These are phyloP conservation scores for Aix galericulata DNA, from an alignment of 2,113 vertebrate genomes.

Conservation along the genomic window DNA sequence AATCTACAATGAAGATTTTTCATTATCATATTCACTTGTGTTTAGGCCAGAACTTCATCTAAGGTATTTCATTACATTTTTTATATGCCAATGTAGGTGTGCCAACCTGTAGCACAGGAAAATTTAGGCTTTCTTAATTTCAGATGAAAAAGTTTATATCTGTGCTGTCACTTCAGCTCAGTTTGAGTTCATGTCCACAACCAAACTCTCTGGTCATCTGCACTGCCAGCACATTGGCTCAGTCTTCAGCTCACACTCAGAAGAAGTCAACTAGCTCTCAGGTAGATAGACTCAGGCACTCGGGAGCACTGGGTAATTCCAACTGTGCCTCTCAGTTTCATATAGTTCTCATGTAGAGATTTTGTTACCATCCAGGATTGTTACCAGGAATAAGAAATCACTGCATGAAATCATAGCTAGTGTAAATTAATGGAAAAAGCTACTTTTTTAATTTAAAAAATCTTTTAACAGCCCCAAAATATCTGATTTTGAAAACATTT, in stretches of 20 bases:
- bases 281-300: background rate
- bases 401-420: background rate
- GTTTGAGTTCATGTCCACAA: background rate
- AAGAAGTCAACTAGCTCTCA: background rate
- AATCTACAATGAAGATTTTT: background rate
- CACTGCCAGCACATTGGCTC: background rate
- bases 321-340: background rate
- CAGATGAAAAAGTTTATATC: background rate
- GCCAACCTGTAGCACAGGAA: fast-evolving
- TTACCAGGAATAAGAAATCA: background rate
- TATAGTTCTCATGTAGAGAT: background rate
- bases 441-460: background rate
- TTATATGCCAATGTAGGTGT: background rate
- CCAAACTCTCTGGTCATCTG: background rate
- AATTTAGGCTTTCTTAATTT: background rate
- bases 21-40: background rate
- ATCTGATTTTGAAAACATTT: background rate
- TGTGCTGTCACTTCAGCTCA: background rate
- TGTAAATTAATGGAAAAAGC: background rate
- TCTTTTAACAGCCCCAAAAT: background rate
- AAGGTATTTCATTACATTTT: background rate
- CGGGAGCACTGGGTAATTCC: background rate
- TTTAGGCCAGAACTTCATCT: background rate
- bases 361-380: too few species aligned
- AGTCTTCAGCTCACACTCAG: background rate